These are phyloP conservation scores for Cyaniris semiargus DNA, from an alignment of 2,888 invertebrate species.

Conservation along the genomic window DNA sequence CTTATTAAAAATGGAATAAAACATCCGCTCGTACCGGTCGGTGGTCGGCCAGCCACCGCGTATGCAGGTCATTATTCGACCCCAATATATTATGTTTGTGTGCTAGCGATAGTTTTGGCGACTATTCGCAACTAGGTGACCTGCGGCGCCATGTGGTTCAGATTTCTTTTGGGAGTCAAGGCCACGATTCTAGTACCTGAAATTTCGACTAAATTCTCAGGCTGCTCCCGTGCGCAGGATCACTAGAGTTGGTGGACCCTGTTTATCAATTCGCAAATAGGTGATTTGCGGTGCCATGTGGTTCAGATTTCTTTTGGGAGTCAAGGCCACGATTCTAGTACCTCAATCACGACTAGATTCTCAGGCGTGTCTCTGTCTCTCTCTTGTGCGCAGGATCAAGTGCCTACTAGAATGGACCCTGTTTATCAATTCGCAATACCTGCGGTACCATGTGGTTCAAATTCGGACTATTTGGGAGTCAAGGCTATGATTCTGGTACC, in stretches of 20 bases:
- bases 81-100: conserved; percentile 42
- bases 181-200: no score
- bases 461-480: background rate
- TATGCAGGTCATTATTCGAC: conserved; percentile 55
- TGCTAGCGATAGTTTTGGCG: conserved; percentile 24
- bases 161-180: no score
- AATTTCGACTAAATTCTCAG: no score
- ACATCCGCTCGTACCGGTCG: conserved; percentile 11
- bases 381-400: no score
- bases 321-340: background rate
- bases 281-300: background rate
- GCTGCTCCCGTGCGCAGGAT: no score
- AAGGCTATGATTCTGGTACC: background rate
- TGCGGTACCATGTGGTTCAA: background rate
- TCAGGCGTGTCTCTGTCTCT: no score
- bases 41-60: conserved; percentile 51
- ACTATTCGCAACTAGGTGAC: conserved; percentile 1
- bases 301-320: background rate
- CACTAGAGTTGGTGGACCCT: no score
- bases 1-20: conserved; percentile 18
- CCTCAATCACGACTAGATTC: no score
- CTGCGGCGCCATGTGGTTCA: background rate
- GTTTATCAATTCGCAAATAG: background rate
- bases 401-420: no score
- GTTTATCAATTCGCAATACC: background rate